phyloP scores from a whole-genome alignment of 2,797 vertebrate genomes.

The Kryptopterus vitreolus region DNA sequence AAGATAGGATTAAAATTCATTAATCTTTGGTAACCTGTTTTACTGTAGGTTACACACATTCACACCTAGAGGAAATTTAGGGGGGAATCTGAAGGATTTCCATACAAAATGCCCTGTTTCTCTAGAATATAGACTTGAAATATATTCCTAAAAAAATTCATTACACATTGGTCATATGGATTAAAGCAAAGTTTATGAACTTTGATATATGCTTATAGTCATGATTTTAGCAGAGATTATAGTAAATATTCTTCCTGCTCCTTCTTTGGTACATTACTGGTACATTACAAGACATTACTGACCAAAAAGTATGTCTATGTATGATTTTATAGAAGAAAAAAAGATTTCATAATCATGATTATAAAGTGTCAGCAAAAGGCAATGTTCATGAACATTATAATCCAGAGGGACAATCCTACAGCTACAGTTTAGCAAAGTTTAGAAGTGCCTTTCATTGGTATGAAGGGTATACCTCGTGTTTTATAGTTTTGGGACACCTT shows the following conservation, averaged over 20 bases:
- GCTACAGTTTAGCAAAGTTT: background rate
- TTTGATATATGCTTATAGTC: background rate
- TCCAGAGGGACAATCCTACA: background rate
- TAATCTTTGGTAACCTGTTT: background rate
- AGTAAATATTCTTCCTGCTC: background rate
- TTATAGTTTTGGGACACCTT: no score
- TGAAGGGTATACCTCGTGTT: no score
- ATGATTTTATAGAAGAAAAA: background rate
- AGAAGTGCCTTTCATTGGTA: no score
- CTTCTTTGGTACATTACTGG: background rate
- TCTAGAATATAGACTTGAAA: background rate
- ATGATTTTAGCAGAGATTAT: background rate
- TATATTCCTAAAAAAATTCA: background rate
- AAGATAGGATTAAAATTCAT: no score
- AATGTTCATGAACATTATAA: background rate
- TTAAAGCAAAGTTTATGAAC: background rate
- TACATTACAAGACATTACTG: background rate
- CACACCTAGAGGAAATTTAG: background rate
- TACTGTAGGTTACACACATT: no score
- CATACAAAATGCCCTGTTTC: background rate
- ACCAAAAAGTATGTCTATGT: background rate
- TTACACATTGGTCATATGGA: background rate
- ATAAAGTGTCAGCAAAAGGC: background rate
- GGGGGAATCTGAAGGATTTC: no score
- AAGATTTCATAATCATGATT: background rate